These are phyloP conservation scores for Oophaga sylvatica DNA, from an alignment of 2,797 vertebrate species.

Conservation along the genomic window DNA sequence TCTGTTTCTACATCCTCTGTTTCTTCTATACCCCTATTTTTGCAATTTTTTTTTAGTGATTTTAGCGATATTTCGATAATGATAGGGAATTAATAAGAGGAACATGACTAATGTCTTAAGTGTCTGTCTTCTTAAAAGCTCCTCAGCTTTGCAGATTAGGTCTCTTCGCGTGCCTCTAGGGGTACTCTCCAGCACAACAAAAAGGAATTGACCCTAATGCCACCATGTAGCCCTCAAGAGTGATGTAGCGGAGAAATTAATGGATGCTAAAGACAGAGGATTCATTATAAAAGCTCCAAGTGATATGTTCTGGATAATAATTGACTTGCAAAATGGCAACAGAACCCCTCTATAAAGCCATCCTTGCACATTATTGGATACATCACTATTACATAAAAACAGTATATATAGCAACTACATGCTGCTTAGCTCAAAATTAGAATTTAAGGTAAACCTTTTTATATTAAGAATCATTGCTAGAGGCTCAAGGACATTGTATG, in stretches of 20 bases:
- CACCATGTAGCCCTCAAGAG: not conserved
- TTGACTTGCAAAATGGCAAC: too few relatives aligned
- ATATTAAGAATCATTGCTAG: conserved; percentile 18
- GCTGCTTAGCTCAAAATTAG: conserved; percentile 26
- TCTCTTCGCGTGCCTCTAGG: not conserved
- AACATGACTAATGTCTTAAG: too few relatives aligned
- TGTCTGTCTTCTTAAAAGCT: too few relatives aligned
- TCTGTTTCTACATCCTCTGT: conserved; percentile 29
- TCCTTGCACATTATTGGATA: not conserved
- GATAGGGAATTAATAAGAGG: too few relatives aligned
- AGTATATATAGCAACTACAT: not conserved
- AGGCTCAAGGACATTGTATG: not conserved
- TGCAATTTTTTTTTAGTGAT: conserved; percentile 42
- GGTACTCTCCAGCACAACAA: not conserved
- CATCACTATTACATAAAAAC: not conserved
- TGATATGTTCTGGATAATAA: not conserved
- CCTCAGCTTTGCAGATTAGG: too few relatives aligned
- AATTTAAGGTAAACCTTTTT: conserved; percentile 8
- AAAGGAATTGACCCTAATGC: not conserved
- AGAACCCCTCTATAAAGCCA: not conserved
- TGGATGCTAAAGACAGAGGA: not conserved
- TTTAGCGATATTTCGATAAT: not conserved
- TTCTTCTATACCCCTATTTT: conserved; percentile 44
- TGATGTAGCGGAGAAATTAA: not conserved
- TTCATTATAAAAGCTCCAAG: not conserved